These are phyloP conservation scores for Montipora sp. DNA, from an alignment of 64 coral and sea anemone species.

Conservation along the genomic window DNA sequence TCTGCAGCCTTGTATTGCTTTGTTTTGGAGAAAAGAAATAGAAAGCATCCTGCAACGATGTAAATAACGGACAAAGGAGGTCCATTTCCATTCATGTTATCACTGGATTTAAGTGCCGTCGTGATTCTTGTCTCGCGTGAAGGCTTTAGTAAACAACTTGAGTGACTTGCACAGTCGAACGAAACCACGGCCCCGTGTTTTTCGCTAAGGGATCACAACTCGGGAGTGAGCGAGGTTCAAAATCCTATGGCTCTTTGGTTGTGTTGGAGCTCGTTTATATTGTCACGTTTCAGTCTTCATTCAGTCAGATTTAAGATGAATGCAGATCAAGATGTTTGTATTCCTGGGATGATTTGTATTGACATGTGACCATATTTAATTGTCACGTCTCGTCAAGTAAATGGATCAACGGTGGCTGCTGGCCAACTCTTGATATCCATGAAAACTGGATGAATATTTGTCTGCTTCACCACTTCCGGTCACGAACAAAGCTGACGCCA, in stretches of 20 bases:
- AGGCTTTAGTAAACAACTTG: not conserved
- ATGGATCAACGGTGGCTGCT: not conserved
- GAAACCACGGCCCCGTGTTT: not conserved
- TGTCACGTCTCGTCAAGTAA: not conserved
- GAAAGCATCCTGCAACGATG: slow-evolving; percentile 22
- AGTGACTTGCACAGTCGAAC: not conserved
- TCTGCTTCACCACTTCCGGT: too few relatives aligned
- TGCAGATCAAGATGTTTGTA: not conserved
- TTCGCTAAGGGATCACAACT: not conserved
- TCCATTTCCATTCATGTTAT: not conserved
- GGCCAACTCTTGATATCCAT: not conserved
- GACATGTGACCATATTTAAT: not conserved
- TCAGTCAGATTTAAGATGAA: too few relatives aligned
- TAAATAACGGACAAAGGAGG: not conserved
- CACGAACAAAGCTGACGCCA: too few relatives aligned
- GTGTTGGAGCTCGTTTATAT: not conserved
- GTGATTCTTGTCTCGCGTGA: not conserved
- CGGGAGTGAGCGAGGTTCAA: not conserved
- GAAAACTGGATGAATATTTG: too few relatives aligned
- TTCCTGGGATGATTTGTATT: not conserved
- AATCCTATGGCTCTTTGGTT: not conserved
- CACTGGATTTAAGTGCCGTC: not conserved
- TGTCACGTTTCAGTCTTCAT: not conserved
- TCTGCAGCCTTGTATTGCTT: not conserved
- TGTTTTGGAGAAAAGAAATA: not conserved